Base-by-base conservation (phyloP, 1,140 invertebrate genomes). In the Calephelis virginiensis region DNA sequence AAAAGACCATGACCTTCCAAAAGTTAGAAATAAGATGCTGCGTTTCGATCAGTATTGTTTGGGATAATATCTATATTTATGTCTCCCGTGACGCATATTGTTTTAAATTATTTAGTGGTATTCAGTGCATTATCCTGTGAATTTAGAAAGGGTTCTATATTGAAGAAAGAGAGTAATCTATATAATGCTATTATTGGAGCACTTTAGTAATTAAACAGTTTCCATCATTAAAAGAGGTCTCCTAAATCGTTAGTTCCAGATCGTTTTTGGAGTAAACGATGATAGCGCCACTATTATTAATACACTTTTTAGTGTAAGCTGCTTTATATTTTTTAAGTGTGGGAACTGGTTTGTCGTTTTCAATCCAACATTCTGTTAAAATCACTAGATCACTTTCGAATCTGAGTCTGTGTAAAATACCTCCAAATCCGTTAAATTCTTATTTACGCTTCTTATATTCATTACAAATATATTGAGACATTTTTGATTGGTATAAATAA, bases 61-160 rank as follows among this genome's bases (percentile, higher is more conserved):
- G 53, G 43, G 17, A 37, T 50, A 3, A 68, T 68, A 45, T 68
- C 62, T 43, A 68, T 68, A 48, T 68, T 68, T 45, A 64, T 8
- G 37, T 64, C 62, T 10, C 67, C 67, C 5, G 50, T 37, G 0
- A 65, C 14, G 6, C 12, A 38, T n/a, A 59, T 46, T 40, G 40
- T 49, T 59, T 48, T 38, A 10, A 47, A 17, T 8, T 61, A 6
- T 49, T 61, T 64, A n/a, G 46, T 8, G 3, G 12, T 9, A 6
- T 12, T 61, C 1, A 68, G 43, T 12, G 49, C 4, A 6, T 46
- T 14, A 40, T 68, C 53, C 10, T 64, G 45, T 9, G 67, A 61
- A 28, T 38, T 5, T 48, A 61, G 8, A 14, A 68, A 68, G 5
- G n/a, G 40, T 4, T 63, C 53, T 60, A 37, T 48, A 14, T 64